Conservation (phyloP, 2,888 invertebrate genomes). For the Hyposoter dolosus region DNA sequence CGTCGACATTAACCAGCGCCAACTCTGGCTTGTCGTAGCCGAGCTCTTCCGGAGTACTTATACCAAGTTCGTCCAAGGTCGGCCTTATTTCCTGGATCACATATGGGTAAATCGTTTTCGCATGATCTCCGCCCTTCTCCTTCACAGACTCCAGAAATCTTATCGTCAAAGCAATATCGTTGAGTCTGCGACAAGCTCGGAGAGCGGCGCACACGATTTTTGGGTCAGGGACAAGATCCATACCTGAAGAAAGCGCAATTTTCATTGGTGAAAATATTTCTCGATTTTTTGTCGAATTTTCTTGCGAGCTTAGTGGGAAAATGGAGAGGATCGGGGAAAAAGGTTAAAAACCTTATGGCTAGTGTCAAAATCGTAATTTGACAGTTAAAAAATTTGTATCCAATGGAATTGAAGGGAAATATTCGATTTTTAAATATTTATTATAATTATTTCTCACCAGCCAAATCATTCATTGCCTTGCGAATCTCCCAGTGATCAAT, state of each 20-base stretch:
- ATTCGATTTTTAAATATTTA: not conserved
- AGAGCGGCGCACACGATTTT: conserved; percentile 94
- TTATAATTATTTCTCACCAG: conserved; percentile 75
- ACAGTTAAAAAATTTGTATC: not conserved
- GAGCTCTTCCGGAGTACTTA: conserved; percentile 97
- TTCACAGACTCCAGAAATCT: conserved; percentile 97
- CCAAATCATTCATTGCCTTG: conserved; percentile 94
- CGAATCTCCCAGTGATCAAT: conserved; percentile 98
- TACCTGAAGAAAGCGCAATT: conserved; percentile 86
- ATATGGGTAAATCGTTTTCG: conserved; percentile 93
- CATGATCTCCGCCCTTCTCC: conserved; percentile 93
- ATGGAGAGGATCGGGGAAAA: not conserved
- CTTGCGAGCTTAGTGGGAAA: not conserved
- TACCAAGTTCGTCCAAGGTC: conserved; percentile 96
- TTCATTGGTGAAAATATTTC: not conserved
- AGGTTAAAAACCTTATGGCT: not conserved
- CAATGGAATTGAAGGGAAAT: not conserved
- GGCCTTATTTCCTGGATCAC: conserved; percentile 96
- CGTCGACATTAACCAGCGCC: conserved; percentile 91
- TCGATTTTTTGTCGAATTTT: not conserved
- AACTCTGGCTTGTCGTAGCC: conserved; percentile 99
- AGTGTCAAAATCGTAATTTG: conserved; percentile 5
- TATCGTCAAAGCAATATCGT: conserved; percentile 96
- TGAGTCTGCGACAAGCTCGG: conserved; percentile 96
- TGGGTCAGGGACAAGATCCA: conserved; percentile 97